Evolutionary conservation across 1,140 invertebrate genomes (phyloP).

Genomic region (Anagrus nilaparvatae): DNA sequence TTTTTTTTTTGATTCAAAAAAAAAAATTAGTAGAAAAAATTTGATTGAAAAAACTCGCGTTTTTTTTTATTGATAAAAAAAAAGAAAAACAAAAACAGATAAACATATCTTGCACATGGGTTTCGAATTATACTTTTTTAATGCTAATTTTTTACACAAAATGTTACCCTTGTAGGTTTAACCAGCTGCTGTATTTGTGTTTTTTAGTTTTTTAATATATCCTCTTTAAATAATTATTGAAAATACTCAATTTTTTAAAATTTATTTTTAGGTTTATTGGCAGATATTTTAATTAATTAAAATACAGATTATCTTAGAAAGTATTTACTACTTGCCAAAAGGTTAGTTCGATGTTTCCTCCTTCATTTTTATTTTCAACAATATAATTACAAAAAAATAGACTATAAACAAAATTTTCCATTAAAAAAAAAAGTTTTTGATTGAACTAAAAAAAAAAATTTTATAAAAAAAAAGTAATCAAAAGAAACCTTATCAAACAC

Average conservation of each 20-base stretch:
- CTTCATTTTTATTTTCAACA: constrained; percentile 8
- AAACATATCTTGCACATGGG: constrained; percentile 15
- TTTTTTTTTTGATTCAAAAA: no score
- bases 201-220: neutral
- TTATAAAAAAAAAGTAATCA: no score
- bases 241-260: neutral
- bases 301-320: neutral
- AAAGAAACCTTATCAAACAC: no score
- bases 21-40: no score
- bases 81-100: constrained; percentile 11
- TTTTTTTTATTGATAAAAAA: no score
- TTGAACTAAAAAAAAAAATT: no score
- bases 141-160: constrained; percentile 29
- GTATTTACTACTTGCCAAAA: neutral
- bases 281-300: neutral
- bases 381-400: no score
- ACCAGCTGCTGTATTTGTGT: constrained; percentile 28
- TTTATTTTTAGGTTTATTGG: neutral
- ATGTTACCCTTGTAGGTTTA: constrained; percentile 34
- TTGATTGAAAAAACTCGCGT: no score
- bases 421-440: no score
- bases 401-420: no score
- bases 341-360: neutral
- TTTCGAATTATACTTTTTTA: no score
- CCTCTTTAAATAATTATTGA: neutral